Evolutionary conservation across 2,888 invertebrate genomes (phyloP).

Genomic region (Chalcis sispes): DNA sequence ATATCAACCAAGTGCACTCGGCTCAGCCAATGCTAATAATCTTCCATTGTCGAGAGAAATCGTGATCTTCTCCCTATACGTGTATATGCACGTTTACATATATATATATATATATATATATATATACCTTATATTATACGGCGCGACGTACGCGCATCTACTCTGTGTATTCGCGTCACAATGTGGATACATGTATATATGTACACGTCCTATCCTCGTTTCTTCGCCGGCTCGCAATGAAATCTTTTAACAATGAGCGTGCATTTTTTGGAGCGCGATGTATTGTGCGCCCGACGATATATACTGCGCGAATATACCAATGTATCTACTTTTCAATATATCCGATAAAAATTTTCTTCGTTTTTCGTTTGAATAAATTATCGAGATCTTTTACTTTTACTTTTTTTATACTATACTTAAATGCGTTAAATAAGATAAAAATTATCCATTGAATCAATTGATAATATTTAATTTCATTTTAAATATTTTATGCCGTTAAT

Average conservation of each 20-base stretch:
- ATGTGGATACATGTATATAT: too few relatives aligned
- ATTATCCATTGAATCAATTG: too few relatives aligned
- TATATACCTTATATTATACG: background rate
- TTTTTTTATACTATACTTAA: too few relatives aligned
- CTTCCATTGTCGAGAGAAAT: constrained; percentile 67
- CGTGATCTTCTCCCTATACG: too few relatives aligned
- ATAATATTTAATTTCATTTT: too few relatives aligned
- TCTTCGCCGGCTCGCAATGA: constrained; percentile 57
- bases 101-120: constrained; percentile 46
- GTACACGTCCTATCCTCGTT: background rate
- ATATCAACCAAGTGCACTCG: constrained; percentile 68
- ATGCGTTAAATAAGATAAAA: too few relatives aligned
- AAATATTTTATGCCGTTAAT: too few relatives aligned
- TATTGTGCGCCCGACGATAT: background rate
- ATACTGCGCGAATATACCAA: background rate
- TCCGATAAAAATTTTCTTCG: too few relatives aligned
- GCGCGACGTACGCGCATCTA: background rate
- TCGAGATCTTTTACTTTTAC: too few relatives aligned
- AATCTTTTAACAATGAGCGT: constrained; percentile 60
- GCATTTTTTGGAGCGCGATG: background rate
- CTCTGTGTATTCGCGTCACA: too few relatives aligned
- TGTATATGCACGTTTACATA: too few relatives aligned
- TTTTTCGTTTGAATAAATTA: too few relatives aligned
- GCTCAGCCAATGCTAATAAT: constrained; percentile 72
- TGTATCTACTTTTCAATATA: background rate